Evolutionary conservation across 2,113 vertebrate genomes (phyloP).

Genomic region (Macquaria ambigua): DNA sequence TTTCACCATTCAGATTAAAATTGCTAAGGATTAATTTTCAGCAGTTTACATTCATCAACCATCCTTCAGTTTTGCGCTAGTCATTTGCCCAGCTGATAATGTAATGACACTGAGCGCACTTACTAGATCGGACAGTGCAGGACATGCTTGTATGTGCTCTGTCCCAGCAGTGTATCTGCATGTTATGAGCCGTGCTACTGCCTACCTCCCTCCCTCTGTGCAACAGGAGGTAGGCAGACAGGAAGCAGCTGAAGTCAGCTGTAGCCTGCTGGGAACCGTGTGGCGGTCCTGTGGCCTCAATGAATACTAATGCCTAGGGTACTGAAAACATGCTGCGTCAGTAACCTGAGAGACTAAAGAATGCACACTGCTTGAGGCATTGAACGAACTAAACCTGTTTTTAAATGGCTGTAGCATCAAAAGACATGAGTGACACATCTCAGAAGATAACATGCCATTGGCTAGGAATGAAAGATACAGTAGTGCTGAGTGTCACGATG

Average conservation of each 20-base stretch:
- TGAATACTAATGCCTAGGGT: slow-evolving; percentile 47
- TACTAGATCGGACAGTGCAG: slow-evolving; percentile 26
- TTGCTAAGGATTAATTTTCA: slow-evolving; percentile 2
- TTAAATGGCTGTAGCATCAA: slow-evolving; percentile 6
- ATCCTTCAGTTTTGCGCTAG: neutral
- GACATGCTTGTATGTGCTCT: slow-evolving; percentile 6
- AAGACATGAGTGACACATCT: slow-evolving; percentile 5
- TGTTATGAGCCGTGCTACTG: slow-evolving; percentile 46
- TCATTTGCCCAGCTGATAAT: slow-evolving; percentile 22
- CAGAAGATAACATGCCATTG: slow-evolving; percentile 20
- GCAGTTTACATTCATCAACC: slow-evolving; percentile 14
- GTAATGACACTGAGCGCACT: neutral
- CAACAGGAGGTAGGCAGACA: slow-evolving; percentile 78
- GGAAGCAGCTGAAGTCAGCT: slow-evolving; percentile 74
- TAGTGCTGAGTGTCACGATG: neutral
- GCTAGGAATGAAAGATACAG: neutral
- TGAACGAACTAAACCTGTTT: slow-evolving; percentile 39
- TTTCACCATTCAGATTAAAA: slow-evolving; percentile 27
- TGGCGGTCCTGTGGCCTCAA: slow-evolving; percentile 55
- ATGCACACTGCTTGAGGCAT: slow-evolving; percentile 8
- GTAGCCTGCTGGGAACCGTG: slow-evolving; percentile 70
- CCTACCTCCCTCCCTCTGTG: slow-evolving; percentile 67
- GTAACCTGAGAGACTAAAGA: slow-evolving; percentile 22
- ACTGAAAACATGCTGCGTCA: slow-evolving; percentile 52
- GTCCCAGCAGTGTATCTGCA: slow-evolving; percentile 42